Conservation (phyloP, 2,888 invertebrate genomes). For the Drosophila mettleri region DNA sequence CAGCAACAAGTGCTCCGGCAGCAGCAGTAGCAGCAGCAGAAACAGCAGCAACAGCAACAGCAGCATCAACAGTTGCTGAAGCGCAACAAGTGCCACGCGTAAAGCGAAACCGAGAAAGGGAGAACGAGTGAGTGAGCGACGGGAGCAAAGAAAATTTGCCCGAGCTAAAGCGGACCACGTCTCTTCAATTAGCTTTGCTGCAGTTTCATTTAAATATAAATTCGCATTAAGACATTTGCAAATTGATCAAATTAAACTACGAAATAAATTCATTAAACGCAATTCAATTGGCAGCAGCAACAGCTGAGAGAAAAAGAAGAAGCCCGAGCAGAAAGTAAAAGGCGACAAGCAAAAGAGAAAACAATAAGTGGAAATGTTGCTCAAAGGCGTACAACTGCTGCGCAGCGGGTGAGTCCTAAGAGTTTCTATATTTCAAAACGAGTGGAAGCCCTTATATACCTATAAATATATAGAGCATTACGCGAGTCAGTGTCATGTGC, state of each 20-base stretch:
- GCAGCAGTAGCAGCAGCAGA: slow-evolving; percentile 27
- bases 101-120: slow-evolving; percentile 2
- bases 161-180: slow-evolving; percentile 22
- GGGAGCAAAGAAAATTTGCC: not conserved
- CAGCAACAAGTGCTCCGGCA: slow-evolving; percentile 76
- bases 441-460: not conserved
- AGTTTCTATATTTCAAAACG: not conserved
- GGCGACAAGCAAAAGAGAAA: slow-evolving; percentile 27
- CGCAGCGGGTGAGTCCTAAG: slow-evolving; percentile 63
- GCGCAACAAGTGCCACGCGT: slow-evolving; percentile 73
- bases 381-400: slow-evolving; percentile 72
- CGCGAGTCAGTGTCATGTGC: slow-evolving; percentile 46
- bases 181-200: slow-evolving; percentile 48
- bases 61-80: slow-evolving; percentile 51
- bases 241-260: slow-evolving; percentile 53
- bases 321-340: slow-evolving; percentile 62
- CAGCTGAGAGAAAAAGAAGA: slow-evolving; percentile 21
- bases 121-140: not conserved
- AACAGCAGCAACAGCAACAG: slow-evolving; percentile 19
- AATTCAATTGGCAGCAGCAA: slow-evolving; percentile 60
- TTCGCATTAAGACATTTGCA: slow-evolving; percentile 58
- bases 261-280: slow-evolving; percentile 70
- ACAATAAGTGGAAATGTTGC: slow-evolving; percentile 57
- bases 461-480: slow-evolving; percentile 19
- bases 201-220: slow-evolving; percentile 59